phyloP scores from a whole-genome alignment of 1,140 invertebrate species.

The Saccostrea glomerata region DNA sequence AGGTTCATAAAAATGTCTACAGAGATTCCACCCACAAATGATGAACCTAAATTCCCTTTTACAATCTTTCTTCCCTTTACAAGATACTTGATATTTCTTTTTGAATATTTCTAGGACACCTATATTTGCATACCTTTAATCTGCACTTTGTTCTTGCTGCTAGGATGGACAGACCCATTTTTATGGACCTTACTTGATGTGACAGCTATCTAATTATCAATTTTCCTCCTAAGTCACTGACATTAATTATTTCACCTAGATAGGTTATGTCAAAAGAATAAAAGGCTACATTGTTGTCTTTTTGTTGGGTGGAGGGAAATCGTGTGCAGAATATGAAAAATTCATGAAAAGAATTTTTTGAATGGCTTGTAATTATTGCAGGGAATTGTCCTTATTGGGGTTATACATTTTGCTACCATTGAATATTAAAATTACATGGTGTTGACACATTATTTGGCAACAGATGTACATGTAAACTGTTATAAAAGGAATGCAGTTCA shows the following conservation, averaged over 20 bases:
- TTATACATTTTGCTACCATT: background rate
- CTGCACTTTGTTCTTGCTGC: no score
- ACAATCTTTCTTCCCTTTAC: no score
- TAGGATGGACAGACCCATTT: no score
- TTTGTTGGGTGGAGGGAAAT: background rate
- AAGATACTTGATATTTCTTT: no score
- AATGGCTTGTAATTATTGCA: background rate
- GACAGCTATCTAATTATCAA: background rate
- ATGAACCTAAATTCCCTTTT: background rate
- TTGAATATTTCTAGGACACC: no score
- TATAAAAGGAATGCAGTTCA: background rate
- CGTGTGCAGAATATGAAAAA: background rate
- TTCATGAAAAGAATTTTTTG: background rate
- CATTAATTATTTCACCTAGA: background rate
- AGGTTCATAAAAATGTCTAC: background rate
- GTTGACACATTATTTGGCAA: background rate
- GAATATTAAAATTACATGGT: background rate
- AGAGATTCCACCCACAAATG: background rate
- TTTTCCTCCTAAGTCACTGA: background rate
- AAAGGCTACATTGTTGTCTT: slow-evolving; percentile 1
- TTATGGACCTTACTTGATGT: no score
- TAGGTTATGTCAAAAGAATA: background rate
- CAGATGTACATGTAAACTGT: background rate
- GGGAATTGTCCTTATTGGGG: background rate
- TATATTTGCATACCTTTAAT: no score